These are phyloP conservation scores for Pseudomyrmex pallidus DNA, from an alignment of 1,140 invertebrate species.

Conservation along the genomic window DNA sequence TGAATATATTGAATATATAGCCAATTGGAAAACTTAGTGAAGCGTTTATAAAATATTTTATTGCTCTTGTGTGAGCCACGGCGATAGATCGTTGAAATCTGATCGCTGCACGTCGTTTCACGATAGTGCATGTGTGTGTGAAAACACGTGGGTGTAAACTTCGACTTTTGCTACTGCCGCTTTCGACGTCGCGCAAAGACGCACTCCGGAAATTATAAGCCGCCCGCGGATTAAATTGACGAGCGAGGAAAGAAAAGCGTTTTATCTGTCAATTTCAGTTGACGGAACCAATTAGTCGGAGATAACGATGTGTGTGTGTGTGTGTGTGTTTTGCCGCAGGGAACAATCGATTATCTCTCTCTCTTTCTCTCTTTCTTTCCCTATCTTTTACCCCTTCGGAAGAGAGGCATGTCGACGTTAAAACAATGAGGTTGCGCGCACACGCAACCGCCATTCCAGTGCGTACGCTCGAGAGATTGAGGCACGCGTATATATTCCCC, in stretches of 20 bases:
- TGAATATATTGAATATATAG: conserved; percentile 43
- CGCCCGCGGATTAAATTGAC: conserved; percentile 15
- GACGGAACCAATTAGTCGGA: conserved; percentile 48
- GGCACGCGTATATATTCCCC: conserved; percentile 27
- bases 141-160: background rate
- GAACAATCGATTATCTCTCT: conserved; percentile 25
- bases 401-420: conserved; percentile 31
- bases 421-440: conserved; percentile 42
- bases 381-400: conserved; percentile 4
- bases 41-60: background rate
- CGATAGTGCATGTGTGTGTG: background rate
- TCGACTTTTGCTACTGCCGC: background rate
- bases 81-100: background rate
- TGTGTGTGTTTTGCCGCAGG: conserved; percentile 16
- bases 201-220: background rate
- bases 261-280: conserved; percentile 2
- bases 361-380: background rate
- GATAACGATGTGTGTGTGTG: conserved; percentile 51
- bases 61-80: background rate
- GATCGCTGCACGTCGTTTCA: background rate
- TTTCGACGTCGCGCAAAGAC: background rate
- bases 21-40: background rate
- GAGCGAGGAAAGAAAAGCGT: background rate
- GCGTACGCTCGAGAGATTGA: background rate
- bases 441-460: background rate